phyloP scores from a whole-genome alignment of 2,888 invertebrate species.

The Sturmia bella region DNA sequence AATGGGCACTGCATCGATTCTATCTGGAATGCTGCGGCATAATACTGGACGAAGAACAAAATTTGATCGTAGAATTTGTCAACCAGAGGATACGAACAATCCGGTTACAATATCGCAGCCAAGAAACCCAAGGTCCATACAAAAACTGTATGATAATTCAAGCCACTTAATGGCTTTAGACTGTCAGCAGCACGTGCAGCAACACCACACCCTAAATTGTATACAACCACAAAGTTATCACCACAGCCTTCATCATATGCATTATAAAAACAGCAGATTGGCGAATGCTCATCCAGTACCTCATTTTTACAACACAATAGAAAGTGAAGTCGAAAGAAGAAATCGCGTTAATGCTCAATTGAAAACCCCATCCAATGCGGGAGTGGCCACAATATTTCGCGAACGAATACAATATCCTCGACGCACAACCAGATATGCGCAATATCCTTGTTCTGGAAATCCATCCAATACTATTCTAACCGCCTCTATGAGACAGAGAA shows the following conservation, averaged over 20 bases:
- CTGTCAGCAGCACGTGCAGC: slow-evolving; percentile 71
- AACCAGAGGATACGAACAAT: slow-evolving; percentile 75
- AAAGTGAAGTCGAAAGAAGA: slow-evolving; percentile 80
- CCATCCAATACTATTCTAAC: slow-evolving; percentile 74
- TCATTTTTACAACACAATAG: slow-evolving; percentile 79
- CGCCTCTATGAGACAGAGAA: slow-evolving; percentile 77
- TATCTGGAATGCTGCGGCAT: slow-evolving; percentile 73
- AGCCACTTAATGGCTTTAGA: slow-evolving; percentile 80
- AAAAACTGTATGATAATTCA: slow-evolving; percentile 79
- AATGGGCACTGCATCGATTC: slow-evolving; percentile 68
- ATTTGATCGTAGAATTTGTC: slow-evolving; percentile 51
- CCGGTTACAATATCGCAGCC: slow-evolving; percentile 76
- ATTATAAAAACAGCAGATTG: slow-evolving; percentile 72
- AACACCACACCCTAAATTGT: slow-evolving; percentile 55
- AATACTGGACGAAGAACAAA: slow-evolving; percentile 72
- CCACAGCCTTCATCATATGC: slow-evolving; percentile 73
- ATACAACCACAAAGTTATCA: slow-evolving; percentile 68
- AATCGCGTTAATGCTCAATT: slow-evolving; percentile 81
- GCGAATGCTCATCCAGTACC: slow-evolving; percentile 73
- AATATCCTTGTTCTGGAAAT: slow-evolving; percentile 76
- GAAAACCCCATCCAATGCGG: slow-evolving; percentile 72
- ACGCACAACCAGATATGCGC: slow-evolving; percentile 74
- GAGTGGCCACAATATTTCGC: slow-evolving; percentile 80
- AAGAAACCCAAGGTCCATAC: slow-evolving; percentile 74
- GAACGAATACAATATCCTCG: slow-evolving; percentile 78